Evolutionary conservation across 2,888 invertebrate genomes (phyloP).

Genomic region (Trissoscelio sp.): DNA sequence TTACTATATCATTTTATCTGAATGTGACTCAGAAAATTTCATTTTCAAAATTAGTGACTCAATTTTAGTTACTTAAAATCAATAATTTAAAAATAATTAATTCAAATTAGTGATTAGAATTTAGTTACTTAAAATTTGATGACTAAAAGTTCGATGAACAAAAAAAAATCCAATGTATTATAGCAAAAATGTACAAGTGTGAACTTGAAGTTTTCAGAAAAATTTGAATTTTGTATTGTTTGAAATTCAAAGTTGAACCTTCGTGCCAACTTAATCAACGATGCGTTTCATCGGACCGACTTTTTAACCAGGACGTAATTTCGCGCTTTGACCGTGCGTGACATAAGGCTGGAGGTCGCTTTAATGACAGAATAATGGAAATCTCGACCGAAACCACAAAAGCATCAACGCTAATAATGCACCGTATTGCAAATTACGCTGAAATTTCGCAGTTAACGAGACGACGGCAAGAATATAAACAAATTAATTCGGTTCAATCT

Average conservation of each 20-base stretch:
- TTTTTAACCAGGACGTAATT: constrained; percentile 26
- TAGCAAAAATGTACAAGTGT: too few relatives aligned
- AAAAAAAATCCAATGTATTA: too few relatives aligned
- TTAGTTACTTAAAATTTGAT: too few relatives aligned
- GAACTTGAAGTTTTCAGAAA: too few relatives aligned
- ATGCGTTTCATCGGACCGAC: constrained; percentile 21
- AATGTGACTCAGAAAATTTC: too few relatives aligned
- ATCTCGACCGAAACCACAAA: constrained; percentile 42
- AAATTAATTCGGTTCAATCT: constrained; percentile 10
- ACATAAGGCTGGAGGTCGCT: constrained; percentile 34
- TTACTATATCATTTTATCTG: too few relatives aligned
- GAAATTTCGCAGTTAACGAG: constrained; percentile 15
- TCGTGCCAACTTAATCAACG: constrained; percentile 3
- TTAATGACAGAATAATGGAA: constrained; percentile 47
- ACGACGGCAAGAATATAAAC: not conserved
- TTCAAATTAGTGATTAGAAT: too few relatives aligned
- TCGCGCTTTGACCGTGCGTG: constrained; percentile 49
- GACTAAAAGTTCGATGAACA: too few relatives aligned
- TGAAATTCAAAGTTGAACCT: not conserved
- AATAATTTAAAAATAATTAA: too few relatives aligned
- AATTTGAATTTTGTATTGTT: too few relatives aligned
- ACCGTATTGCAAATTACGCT: constrained; percentile 12
- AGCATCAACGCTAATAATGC: constrained; percentile 38
- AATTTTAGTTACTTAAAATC: too few relatives aligned
- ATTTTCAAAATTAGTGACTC: too few relatives aligned